phyloP scores from a whole-genome alignment of 2,797 vertebrate genomes.

The Macroramphosus scolopax region DNA sequence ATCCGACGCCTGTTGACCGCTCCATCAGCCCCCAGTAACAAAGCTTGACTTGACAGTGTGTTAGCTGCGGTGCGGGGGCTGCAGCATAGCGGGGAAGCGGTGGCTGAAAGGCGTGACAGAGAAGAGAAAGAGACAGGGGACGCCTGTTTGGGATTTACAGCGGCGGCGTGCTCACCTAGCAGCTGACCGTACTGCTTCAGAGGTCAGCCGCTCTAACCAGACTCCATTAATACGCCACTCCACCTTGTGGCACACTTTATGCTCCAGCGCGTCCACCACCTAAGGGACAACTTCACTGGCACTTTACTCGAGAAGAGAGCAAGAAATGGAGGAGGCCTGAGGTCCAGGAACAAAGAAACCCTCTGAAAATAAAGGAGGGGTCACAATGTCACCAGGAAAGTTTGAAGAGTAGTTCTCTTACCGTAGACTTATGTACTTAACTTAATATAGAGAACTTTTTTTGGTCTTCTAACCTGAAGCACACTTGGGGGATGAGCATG shows the following conservation, averaged over 20 bases:
- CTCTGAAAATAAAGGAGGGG: constrained; percentile 32
- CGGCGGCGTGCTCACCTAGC: constrained; percentile 58
- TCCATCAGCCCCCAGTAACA: constrained; percentile 62
- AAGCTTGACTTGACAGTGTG: constrained; percentile 71
- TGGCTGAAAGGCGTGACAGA: constrained; percentile 61
- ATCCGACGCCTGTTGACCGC: constrained; percentile 68
- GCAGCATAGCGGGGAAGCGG: constrained; percentile 48
- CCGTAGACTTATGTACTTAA: constrained; percentile 7
- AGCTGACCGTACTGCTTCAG: constrained; percentile 68
- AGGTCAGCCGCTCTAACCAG: constrained; percentile 70
- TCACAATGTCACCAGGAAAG: constrained; percentile 15
- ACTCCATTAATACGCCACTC: constrained; percentile 72
- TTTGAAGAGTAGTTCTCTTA: constrained; percentile 36
- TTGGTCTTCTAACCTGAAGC: constrained; percentile 56
- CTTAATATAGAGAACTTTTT: constrained; percentile 30
- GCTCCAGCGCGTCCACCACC: constrained; percentile 59
- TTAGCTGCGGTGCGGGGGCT: constrained; percentile 50
- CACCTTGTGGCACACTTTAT: constrained; percentile 68
- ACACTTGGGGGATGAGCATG: constrained; percentile 67
- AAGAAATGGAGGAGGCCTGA: constrained; percentile 34
- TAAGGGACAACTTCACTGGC: constrained; percentile 67
- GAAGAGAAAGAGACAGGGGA: constrained; percentile 49
- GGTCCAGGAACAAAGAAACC: constrained; percentile 49
- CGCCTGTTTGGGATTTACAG: constrained; percentile 71
- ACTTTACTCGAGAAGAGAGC: constrained; percentile 56